phyloP scores from a whole-genome alignment of 2,888 invertebrate species.

The Melolontha melolontha region DNA sequence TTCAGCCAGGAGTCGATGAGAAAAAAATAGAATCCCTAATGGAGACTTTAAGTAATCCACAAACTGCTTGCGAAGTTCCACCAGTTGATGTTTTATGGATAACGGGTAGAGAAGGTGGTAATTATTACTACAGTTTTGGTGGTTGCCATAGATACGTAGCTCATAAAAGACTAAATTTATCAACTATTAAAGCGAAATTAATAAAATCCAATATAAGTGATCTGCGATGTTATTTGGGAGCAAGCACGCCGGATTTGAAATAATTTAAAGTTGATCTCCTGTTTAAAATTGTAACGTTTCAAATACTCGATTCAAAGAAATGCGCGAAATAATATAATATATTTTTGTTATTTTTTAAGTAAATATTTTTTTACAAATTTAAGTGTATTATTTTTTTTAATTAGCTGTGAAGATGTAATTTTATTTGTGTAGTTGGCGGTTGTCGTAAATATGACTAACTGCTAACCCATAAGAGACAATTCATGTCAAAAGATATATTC shows the following conservation, averaged over 20 bases:
- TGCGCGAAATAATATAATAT: conserved; percentile 8
- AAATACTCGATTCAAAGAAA: not conserved
- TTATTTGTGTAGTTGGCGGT: no score
- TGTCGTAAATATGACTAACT: no score
- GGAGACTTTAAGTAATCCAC: conserved; percentile 74
- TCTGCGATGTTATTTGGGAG: conserved; percentile 81
- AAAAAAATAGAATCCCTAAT: conserved; percentile 83
- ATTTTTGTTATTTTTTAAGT: conserved; percentile 1
- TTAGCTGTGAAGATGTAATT: not conserved
- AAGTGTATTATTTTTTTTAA: not conserved
- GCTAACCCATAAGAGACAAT: no score
- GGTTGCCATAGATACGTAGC: conserved; percentile 92
- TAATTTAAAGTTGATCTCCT: conserved; percentile 58
- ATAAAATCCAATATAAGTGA: conserved; percentile 81
- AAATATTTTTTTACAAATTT: conserved; percentile 15
- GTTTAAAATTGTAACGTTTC: not conserved
- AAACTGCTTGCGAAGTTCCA: conserved; percentile 74
- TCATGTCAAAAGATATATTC: no score
- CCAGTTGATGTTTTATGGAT: conserved; percentile 92
- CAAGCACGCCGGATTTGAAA: conserved; percentile 85
- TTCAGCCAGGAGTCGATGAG: conserved; percentile 80
- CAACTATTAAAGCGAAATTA: conserved; percentile 84
- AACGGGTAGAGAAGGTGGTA: conserved; percentile 81
- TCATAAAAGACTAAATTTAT: conserved; percentile 75
- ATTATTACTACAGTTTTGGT: conserved; percentile 91